These are phyloP conservation scores for Tethea ocularis DNA, from an alignment of 2,888 invertebrate species.

Conservation along the genomic window DNA sequence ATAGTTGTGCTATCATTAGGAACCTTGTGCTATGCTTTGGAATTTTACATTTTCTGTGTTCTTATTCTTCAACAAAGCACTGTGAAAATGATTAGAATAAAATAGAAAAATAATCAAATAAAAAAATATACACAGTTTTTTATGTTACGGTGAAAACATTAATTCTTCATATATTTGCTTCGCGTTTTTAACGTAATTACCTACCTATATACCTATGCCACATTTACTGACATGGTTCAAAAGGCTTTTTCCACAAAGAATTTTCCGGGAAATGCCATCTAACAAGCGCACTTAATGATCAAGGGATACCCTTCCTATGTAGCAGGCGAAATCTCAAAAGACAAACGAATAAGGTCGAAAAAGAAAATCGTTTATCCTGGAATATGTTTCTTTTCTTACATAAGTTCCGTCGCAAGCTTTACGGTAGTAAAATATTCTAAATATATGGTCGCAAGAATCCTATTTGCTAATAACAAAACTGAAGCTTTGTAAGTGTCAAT, in stretches of 20 bases:
- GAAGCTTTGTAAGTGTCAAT: not conserved
- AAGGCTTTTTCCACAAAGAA: slow-evolving; percentile 35
- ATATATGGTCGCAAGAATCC: too few relatives aligned
- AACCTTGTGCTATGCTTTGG: slow-evolving; percentile 19
- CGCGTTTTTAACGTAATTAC: slow-evolving; percentile 19
- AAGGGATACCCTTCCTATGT: slow-evolving; percentile 52
- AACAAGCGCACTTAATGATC: slow-evolving; percentile 75
- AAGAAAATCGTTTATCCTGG: slow-evolving; percentile 64
- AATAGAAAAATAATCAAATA: too few relatives aligned
- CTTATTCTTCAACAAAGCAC: too few relatives aligned
- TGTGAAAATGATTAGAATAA: too few relatives aligned
- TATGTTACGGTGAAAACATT: too few relatives aligned
- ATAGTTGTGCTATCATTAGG: slow-evolving; percentile 38
- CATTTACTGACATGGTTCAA: slow-evolving; percentile 18
- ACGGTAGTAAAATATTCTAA: too few relatives aligned
- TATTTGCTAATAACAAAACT: not conserved
- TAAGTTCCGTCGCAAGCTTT: not conserved
- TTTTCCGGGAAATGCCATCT: slow-evolving; percentile 49
- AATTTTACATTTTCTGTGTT: too few relatives aligned
- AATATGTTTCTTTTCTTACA: slow-evolving; percentile 35
- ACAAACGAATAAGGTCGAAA: slow-evolving; percentile 63
- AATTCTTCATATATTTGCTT: not conserved
- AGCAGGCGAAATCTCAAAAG: slow-evolving; percentile 67
- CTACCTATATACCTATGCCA: not conserved
- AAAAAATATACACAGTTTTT: too few relatives aligned